Evolutionary conservation across 2,113 vertebrate genomes (phyloP).

Genomic region (Tetrao urogallus): DNA sequence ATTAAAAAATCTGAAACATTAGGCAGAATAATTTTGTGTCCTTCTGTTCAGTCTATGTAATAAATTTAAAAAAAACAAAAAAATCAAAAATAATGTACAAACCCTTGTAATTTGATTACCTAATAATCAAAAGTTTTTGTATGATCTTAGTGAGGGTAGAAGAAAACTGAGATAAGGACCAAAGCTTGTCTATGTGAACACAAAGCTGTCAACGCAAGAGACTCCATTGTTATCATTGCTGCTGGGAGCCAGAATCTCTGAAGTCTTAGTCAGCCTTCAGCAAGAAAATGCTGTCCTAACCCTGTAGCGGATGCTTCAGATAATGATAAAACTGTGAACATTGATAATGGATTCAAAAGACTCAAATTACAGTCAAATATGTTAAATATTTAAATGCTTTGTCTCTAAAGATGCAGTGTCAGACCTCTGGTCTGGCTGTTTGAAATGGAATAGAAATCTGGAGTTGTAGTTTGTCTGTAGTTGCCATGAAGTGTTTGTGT

Average conservation of each 20-base stretch:
- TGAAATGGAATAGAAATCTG: neutral
- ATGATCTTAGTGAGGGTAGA: neutral
- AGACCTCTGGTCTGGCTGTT: neutral
- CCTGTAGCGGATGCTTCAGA: neutral
- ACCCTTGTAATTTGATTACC: too few relatives aligned
- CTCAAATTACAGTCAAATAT: neutral
- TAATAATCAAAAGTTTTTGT: neutral
- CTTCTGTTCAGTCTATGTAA: neutral
- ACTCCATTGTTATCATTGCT: fast-evolving
- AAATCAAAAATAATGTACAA: too few relatives aligned
- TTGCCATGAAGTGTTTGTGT: neutral
- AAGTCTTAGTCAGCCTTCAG: neutral
- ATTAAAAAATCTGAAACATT: neutral
- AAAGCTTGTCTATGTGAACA: fast-evolving
- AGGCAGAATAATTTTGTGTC: neutral
- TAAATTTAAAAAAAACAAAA: too few relatives aligned
- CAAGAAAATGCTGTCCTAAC: neutral
- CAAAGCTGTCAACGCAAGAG: neutral
- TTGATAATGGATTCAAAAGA: neutral
- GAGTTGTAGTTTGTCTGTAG: neutral
- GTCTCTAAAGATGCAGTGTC: neutral
- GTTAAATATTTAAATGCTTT: neutral
- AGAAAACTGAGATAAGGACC: neutral
- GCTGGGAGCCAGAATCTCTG: neutral
- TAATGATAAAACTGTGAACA: neutral